Base-by-base conservation (phyloP, 2,888 invertebrate species). In the Leucozona laternaria region DNA sequence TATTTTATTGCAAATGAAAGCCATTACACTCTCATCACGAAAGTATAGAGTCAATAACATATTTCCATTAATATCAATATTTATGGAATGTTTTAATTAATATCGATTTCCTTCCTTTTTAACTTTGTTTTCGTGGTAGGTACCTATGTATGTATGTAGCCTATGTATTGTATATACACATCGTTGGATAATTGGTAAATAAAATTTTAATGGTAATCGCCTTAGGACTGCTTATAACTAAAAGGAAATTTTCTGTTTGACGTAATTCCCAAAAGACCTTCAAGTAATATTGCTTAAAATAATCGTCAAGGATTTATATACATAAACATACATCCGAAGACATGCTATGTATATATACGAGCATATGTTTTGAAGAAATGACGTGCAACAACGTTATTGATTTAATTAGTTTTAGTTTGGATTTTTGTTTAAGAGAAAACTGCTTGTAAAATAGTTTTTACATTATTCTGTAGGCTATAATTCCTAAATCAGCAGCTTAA, bases 11-110 rank as follows among this genome's bases (percentile, higher is more conserved):
- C 8, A 60, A 40, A 22, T 20, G 5, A 43, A 31, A 48, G 17
- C 50, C 66, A 68, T 68, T 68, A 48, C 22, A 48, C 22, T 68
- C 31, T 37, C 34, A 53, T 53, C 48, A 48, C 48, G 31, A 66
- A 64, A 53, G 20, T 43, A 28, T 28, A 50, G 10, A 37, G 22
- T 53, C 53, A 68, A 37, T 68, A 45, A 48, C 17, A 53, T n/a
- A n/a, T n/a, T n/a, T 31, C 76, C 55, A 71, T 48, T 28, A 45
- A 70, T 57, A 76, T 71, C 79, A 57, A 76, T 70, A 70, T 70
- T 68, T 53, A 83, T 83, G 71, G 71, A 58, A 77, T 68, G 58
- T 68, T 58, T 77, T 77, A 77, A 77, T 77, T 77, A 77, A 68
- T 77, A 77, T 77, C 28, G 77, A 77, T 77, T 68, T 37, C 57